Conservation (phyloP, 2,797 vertebrate species). For the Champsocephalus gunnari region DNA sequence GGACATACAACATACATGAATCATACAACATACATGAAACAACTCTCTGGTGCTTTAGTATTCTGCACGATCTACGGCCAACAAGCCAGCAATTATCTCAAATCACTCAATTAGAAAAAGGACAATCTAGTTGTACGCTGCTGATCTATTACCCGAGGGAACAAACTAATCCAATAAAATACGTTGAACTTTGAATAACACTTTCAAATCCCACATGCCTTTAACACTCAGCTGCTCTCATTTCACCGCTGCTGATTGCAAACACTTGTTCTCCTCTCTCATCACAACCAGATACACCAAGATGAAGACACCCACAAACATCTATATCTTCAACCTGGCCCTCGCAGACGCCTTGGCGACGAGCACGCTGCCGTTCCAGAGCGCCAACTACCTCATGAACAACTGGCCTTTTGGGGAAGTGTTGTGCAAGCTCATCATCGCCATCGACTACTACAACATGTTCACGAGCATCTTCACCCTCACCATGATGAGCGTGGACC, state of each 20-base stretch:
- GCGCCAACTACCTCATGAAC: constrained; percentile 94
- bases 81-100: constrained; percentile 44
- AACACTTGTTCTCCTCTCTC: constrained; percentile 31
- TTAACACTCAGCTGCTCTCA: constrained; percentile 21
- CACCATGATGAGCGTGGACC: constrained; percentile 97
- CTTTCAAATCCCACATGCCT: constrained; percentile 26
- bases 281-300: constrained; percentile 90
- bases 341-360: constrained; percentile 93
- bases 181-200: not conserved
- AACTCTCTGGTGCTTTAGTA: constrained; percentile 35
- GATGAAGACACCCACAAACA: constrained; percentile 97
- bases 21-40: constrained; percentile 42
- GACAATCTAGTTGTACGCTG: not conserved
- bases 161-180: constrained; percentile 33
- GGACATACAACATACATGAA: constrained; percentile 41
- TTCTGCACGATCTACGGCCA: constrained; percentile 34
- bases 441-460: constrained; percentile 98
- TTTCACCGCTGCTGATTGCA: constrained; percentile 11
- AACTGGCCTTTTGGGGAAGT: constrained; percentile 94
- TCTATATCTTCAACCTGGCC: constrained; percentile 97
- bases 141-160: constrained; percentile 18
- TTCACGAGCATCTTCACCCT: constrained; percentile 97
- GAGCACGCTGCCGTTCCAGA: constrained; percentile 95
- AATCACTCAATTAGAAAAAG: constrained; percentile 39
- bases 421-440: constrained; percentile 92